Evolutionary conservation across 2,888 invertebrate genomes (phyloP).

Genomic region (Erebia aethiops): DNA sequence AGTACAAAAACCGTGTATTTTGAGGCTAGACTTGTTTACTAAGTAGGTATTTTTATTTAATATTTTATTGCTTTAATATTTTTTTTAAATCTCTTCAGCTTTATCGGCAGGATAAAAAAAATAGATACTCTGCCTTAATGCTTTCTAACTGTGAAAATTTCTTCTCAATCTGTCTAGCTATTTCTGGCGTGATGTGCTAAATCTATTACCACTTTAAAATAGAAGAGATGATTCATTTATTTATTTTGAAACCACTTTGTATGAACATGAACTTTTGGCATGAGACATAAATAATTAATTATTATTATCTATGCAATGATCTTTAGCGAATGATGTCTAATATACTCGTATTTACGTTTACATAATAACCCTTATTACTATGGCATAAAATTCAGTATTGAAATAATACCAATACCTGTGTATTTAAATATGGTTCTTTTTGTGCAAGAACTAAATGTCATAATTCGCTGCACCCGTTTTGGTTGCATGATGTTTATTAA

Average conservation of each 20-base stretch:
- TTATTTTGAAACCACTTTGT: not conserved
- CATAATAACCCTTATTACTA: not conserved
- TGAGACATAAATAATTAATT: not conserved
- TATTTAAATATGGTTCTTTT: slow-evolving; percentile 8
- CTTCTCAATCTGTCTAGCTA: too few relatives aligned
- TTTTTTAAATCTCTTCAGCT: too few relatives aligned
- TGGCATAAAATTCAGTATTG: slow-evolving; percentile 1
- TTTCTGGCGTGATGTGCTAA: not conserved
- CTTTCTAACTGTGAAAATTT: too few relatives aligned
- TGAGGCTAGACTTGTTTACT: too few relatives aligned
- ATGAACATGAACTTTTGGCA: not conserved
- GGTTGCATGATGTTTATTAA: slow-evolving; percentile 5
- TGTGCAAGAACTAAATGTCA: slow-evolving; percentile 24
- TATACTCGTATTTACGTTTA: not conserved
- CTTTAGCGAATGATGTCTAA: not conserved
- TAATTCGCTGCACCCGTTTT: slow-evolving; percentile 22
- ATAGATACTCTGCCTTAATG: too few relatives aligned
- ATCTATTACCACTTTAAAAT: not conserved
- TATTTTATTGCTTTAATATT: too few relatives aligned
- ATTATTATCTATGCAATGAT: not conserved
- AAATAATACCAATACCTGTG: not conserved
- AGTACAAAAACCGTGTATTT: too few relatives aligned
- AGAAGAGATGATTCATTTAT: not conserved
- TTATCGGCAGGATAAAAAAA: not conserved
- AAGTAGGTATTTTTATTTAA: too few relatives aligned